A percentile compares a stretch with the other conserved stretches of the same genome.
Conservation (phyloP, 2,113 vertebrate species). For the Speoplatyrhinus poulsoni region DNA sequence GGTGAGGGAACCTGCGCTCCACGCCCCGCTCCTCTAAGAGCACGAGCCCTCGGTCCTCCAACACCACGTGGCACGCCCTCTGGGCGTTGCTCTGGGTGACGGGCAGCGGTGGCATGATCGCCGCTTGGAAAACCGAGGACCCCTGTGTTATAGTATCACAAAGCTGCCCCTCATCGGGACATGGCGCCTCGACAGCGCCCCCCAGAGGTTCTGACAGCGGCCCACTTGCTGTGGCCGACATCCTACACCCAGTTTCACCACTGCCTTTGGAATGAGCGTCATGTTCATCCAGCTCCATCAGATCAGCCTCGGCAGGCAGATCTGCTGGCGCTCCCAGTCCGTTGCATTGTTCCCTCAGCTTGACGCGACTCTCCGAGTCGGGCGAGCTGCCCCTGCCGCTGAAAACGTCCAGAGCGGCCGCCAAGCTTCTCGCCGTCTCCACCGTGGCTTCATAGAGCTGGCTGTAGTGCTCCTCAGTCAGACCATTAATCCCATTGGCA, state of each 20-base stretch:
- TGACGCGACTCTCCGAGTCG: slow-evolving; percentile 14
- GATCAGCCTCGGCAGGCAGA: slow-evolving; percentile 5
- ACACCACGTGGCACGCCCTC: slow-evolving; percentile 48
- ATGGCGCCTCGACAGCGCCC: slow-evolving; percentile 48
- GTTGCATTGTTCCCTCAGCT: slow-evolving; percentile 25
- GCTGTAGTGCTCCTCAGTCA: slow-evolving; percentile 86
- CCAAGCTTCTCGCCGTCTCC: slow-evolving; percentile 91
- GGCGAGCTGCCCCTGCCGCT: slow-evolving; percentile 71
- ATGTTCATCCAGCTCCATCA: slow-evolving; percentile 68
- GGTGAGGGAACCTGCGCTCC: slow-evolving; percentile 78
- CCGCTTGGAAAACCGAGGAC: slow-evolving; percentile 56
- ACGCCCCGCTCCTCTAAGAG: slow-evolving; percentile 68
- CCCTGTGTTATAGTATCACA: slow-evolving; percentile 32
- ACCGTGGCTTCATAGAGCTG: slow-evolving; percentile 93
- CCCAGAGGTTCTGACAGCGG: slow-evolving; percentile 66
- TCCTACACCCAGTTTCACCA: slow-evolving; percentile 55
- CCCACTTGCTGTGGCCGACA: slow-evolving; percentile 58
- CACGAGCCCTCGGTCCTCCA: slow-evolving; percentile 44
- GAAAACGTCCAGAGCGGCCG: slow-evolving; percentile 89
- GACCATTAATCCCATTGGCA: slow-evolving; percentile 82
- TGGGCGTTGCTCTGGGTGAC: slow-evolving; percentile 41
- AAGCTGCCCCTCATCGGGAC: slow-evolving; percentile 48
- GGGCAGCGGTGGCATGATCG: slow-evolving; percentile 52
- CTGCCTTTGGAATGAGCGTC: slow-evolving; percentile 82
- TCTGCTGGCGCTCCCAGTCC: slow-evolving; percentile 13